Percentiles rank a stretch among this genome's conserved stretches.
Conservation (phyloP, 2,113 vertebrate species). For the Orycteropus afer region DNA sequence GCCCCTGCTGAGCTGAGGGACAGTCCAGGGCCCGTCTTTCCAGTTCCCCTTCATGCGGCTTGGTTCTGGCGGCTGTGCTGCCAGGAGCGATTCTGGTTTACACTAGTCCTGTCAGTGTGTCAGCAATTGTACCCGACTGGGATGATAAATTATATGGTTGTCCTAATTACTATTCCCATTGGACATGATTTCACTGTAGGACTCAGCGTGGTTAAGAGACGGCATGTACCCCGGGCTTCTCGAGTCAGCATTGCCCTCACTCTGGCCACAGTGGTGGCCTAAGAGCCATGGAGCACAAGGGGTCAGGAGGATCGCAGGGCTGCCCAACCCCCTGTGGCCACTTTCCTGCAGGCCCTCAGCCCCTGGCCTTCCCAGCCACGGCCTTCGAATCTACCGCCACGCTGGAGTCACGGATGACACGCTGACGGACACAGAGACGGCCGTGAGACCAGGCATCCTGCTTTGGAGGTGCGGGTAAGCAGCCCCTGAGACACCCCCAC, state of each 20-base stretch:
- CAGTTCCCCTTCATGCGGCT: no score
- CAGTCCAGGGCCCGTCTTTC: no score
- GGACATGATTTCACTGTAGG: background rate
- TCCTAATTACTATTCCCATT: background rate
- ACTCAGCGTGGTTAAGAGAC: background rate
- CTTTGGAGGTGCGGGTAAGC: fast-evolving
- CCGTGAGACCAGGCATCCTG: fast-evolving
- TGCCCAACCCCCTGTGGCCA: no score
- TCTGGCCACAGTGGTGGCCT: background rate
- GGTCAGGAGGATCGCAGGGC: background rate
- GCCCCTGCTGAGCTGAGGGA: no score
- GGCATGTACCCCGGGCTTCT: no score
- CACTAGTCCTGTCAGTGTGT: background rate
- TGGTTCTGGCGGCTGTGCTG: no score
- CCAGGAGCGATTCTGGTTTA: background rate
- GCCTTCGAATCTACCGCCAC: background rate
- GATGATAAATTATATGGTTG: background rate
- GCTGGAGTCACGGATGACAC: fast-evolving
- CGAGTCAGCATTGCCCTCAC: background rate
- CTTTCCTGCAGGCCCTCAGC: no score
- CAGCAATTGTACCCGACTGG: background rate
- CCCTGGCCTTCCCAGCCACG: no score
- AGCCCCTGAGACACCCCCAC: background rate
- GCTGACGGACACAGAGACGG: fast-evolving
- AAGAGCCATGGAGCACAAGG: no score